phyloP scores from a whole-genome alignment of 2,888 invertebrate species.

The Acanthosepion esculentum region DNA sequence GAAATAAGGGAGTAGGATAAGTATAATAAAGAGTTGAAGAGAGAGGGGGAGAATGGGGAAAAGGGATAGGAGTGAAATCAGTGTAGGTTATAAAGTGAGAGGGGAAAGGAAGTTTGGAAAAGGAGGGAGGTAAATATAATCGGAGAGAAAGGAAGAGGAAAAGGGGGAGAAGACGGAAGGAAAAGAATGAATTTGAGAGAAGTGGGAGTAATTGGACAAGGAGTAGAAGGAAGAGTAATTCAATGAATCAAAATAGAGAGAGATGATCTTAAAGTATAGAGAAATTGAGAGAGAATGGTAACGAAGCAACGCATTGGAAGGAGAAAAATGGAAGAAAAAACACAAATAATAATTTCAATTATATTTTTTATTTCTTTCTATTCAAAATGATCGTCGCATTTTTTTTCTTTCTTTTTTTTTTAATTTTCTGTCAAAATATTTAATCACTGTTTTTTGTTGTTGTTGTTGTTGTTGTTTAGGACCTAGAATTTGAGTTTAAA shows the following conservation, averaged over 20 bases:
- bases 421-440: no score
- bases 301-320: no score
- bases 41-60: not conserved
- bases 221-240: not conserved
- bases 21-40: not conserved
- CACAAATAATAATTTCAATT: no score
- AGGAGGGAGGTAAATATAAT: not conserved
- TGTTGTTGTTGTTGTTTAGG: no score
- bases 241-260: not conserved
- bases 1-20: not conserved
- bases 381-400: no score
- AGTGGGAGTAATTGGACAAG: not conserved
- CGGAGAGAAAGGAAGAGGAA: not conserved
- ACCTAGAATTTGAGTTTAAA: no score
- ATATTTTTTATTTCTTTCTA: no score
- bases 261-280: not conserved
- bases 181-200: not conserved
- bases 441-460: no score
- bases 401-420: no score
- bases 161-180: not conserved
- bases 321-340: no score
- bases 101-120: no score
- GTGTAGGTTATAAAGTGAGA: not conserved
- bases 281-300: no score
- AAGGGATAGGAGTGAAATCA: not conserved